phyloP scores from a whole-genome alignment of 2,797 vertebrate species.

The Hapalemur alaotrensis region DNA sequence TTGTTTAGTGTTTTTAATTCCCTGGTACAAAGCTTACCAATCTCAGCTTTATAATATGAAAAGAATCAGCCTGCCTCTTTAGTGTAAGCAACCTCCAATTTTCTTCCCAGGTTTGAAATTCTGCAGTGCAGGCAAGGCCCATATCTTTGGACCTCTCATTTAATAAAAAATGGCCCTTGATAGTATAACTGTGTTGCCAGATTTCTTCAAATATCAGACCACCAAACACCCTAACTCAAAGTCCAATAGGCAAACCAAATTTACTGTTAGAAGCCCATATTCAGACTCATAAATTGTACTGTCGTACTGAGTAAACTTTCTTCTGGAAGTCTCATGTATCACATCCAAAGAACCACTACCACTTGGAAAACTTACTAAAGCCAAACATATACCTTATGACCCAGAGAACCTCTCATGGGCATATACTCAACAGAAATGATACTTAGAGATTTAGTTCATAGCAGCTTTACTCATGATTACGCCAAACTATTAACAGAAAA shows the following conservation, averaged over 20 bases:
- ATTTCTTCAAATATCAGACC: background rate
- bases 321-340: background rate
- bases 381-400: background rate
- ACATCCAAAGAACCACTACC: background rate
- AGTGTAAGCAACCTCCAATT: background rate
- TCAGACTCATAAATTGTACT: background rate
- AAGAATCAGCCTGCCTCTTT: background rate
- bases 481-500: background rate
- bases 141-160: background rate
- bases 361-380: background rate
- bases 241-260: background rate
- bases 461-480: background rate
- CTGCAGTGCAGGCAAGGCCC: background rate
- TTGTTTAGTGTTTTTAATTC: slow-evolving; percentile 23
- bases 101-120: background rate
- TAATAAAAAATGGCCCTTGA: background rate
- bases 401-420: background rate
- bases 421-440: background rate
- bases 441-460: background rate
- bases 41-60: background rate
- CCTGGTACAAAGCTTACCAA: background rate
- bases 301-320: background rate
- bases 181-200: background rate
- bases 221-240: background rate
- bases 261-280: background rate